Evolutionary conservation across 92 coral and sea anemone species (phyloP), one percentile per base, ranked within the genome.

Genomic region (Porites evermanni): DNA sequence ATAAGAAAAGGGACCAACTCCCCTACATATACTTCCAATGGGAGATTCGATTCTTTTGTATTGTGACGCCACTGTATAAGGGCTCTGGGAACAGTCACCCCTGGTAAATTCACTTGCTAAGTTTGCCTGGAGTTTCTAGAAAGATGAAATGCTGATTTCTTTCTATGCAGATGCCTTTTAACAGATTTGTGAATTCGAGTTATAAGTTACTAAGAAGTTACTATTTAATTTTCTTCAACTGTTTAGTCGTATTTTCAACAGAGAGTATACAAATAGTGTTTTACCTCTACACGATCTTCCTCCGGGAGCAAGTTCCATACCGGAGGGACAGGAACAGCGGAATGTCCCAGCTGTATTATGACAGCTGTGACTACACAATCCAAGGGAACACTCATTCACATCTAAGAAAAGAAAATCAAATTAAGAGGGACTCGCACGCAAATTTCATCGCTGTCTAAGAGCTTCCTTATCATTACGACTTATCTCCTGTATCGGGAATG

Each of bases 311-410:
- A 97, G 93, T 67, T 88, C 92, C 99, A 97, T 97, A 18, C 98
- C 99, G 7, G 90, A 72, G n/a, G 99, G 99, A 77, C 99, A 97
- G 18, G 85, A 82, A 64, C 99, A 97, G 7, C 93, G 83, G 85
- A 85, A 93, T 14, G 97, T 77, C 8, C 98, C 99, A 0, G 88
- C 63, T 0, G 87, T 88, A 73, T 97, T 97, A 64, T 84, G 84
- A 70, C 99, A 97, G 29, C 88, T 89, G 89, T 97, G 99, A 83
- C 99, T 97, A 52, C 99, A 97, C 19, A 93, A 77, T 21, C 94
- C 94, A 23, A 93, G 78, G 20, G 93, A 75, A 72, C 99, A 97
- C 90, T 97, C 99, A 61, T 95, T 88, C 72, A 96, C 88, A 70
- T 96, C 98, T 96, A 83, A 67, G 80, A 88, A 67, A 19, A 21